Conservation (phyloP, 2,888 invertebrate species). For the Aelia acuminata region DNA sequence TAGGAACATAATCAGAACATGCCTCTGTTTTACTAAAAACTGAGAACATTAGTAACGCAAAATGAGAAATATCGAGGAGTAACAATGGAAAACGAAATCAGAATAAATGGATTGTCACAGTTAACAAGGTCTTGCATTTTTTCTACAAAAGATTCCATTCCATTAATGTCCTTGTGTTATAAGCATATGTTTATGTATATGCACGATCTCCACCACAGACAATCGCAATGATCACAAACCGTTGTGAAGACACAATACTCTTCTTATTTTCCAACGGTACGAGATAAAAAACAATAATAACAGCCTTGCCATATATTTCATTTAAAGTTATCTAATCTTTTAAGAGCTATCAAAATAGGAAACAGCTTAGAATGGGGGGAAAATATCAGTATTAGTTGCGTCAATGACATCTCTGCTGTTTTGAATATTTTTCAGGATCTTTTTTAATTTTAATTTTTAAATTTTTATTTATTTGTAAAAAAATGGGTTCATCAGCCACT, state of each 20-base stretch:
- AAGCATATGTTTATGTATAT: slow-evolving; percentile 1
- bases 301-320: neutral
- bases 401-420: too few relatives aligned
- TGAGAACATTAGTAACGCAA: too few relatives aligned
- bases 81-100: too few relatives aligned
- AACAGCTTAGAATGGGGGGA: neutral
- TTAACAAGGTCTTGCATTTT: neutral
- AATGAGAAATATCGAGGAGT: too few relatives aligned
- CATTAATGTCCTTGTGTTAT: neutral
- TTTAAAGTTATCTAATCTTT: neutral
- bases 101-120: too few relatives aligned
- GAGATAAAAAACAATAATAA: neutral
- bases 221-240: neutral
- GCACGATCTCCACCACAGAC: neutral
- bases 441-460: too few relatives aligned
- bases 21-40: too few relatives aligned
- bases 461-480: too few relatives aligned
- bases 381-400: too few relatives aligned
- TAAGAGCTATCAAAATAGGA: neutral
- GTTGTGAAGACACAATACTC: neutral
- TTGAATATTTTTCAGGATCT: too few relatives aligned
- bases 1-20: too few relatives aligned
- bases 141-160: neutral
- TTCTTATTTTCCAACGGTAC: neutral
- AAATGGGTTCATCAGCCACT: too few relatives aligned